A percentile compares a stretch with the other conserved stretches of the same genome.
Conservation (phyloP, 2,888 invertebrate genomes). For the Epsilonema sp. region DNA sequence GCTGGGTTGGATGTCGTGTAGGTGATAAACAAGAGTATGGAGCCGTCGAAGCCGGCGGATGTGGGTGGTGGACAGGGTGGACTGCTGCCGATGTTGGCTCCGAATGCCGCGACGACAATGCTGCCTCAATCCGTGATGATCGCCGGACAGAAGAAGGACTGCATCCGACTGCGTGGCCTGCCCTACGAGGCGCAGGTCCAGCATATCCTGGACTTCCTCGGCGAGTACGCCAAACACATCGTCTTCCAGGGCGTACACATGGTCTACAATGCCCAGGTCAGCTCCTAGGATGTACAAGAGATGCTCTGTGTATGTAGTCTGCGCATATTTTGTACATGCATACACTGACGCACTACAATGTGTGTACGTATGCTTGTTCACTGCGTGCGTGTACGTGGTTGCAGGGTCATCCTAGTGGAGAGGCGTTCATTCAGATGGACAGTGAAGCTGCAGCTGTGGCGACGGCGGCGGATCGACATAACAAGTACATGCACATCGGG, state of each 20-base stretch:
- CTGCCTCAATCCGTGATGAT: conserved; percentile 64
- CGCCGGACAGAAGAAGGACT: conserved; percentile 83
- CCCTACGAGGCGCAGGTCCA: conserved; percentile 92
- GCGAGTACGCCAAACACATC: conserved; percentile 87
- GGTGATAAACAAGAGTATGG: conserved; percentile 78
- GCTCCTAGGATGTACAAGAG: conserved; percentile 11
- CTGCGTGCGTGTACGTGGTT: too few species aligned
- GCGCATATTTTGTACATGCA: too few species aligned
- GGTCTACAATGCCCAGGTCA: conserved; percentile 94
- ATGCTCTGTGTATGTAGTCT: too few species aligned
- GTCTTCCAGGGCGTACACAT: conserved; percentile 95
- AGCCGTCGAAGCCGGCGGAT: conserved; percentile 29
- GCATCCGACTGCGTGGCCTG: conserved; percentile 68
- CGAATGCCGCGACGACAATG: conserved; percentile 9
- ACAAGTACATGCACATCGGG: conserved; percentile 84
- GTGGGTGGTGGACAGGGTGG: conserved; percentile 21
- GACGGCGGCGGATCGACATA: conserved; percentile 78
- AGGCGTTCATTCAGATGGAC: conserved; percentile 99
- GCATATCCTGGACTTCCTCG: conserved; percentile 86
- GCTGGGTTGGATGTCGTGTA: conserved; percentile 26
- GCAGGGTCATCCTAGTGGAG: conserved; percentile 94
- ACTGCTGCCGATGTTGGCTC: background rate
- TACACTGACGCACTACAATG: too few species aligned
- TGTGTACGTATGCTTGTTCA: too few species aligned
- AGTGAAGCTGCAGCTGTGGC: conserved; percentile 74